phyloP scores from a whole-genome alignment of 2,797 vertebrate species.

The Poecilia picta region DNA sequence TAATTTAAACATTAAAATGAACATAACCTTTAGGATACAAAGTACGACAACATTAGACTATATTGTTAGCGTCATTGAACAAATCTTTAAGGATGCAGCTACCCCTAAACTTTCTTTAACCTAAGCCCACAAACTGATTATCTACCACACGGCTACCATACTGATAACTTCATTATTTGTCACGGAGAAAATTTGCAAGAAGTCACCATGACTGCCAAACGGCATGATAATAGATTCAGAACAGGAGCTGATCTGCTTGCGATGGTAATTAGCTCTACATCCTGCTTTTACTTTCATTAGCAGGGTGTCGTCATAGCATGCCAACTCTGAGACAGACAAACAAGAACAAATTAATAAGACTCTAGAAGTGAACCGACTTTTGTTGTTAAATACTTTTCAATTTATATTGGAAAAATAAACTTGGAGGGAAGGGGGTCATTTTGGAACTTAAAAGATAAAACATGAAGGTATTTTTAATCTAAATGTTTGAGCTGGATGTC shows the following conservation, averaged over 20 bases:
- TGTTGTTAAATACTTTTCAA: slow-evolving; percentile 27
- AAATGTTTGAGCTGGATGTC: slow-evolving; percentile 15
- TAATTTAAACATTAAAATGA: neutral
- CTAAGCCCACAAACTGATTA: neutral
- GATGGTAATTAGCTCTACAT: slow-evolving; percentile 74
- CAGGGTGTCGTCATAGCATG: slow-evolving; percentile 50
- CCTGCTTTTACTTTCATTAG: slow-evolving; percentile 75
- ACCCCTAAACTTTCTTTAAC: neutral
- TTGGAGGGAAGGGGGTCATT: neutral
- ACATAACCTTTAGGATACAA: neutral
- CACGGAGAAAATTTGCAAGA: slow-evolving; percentile 41
- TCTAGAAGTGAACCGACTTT: slow-evolving; percentile 52
- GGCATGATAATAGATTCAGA: slow-evolving; percentile 71
- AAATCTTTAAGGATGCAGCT: neutral
- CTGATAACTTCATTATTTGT: slow-evolving; percentile 56
- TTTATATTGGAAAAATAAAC: slow-evolving; percentile 37
- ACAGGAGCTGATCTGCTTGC: slow-evolving; percentile 67
- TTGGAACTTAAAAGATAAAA: neutral
- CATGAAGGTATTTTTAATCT: slow-evolving; percentile 16
- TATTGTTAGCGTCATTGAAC: neutral
- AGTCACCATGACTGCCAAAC: slow-evolving; percentile 57
- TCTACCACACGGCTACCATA: slow-evolving; percentile 45
- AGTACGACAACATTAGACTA: neutral
- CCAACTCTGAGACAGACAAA: slow-evolving; percentile 56
- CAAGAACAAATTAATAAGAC: slow-evolving; percentile 67